Evolutionary conservation across 1,140 invertebrate species (phyloP), one percentile per base, ranked within the genome.

Genomic region (Chironomus striatipennis): DNA sequence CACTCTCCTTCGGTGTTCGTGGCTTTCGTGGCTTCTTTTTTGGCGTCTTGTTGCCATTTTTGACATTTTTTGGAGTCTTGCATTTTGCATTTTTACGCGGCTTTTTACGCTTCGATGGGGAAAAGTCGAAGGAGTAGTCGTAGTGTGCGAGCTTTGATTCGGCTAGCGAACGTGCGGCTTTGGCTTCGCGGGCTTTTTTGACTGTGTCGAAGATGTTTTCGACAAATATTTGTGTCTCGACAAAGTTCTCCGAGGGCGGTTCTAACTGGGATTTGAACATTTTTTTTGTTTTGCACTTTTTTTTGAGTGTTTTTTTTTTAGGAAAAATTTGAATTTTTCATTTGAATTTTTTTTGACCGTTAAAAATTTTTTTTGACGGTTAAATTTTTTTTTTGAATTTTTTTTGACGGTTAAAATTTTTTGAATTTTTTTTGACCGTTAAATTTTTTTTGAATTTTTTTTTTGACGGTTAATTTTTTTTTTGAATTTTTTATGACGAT

Each of bases 1-100:
- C n/a, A 5, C 24, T 34, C 2, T 67, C 64, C 17, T 67, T 67
- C 7, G 64, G 64, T 2, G 64, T 67, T 17, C 64, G n/a, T 67
- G n/a, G 64, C n/a, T 67, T 67, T 67, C 64, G 64, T 20, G 12
- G 64, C 17, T 67, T 67, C 17, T 18, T 67, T 67, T 67, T 67
- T 8, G 64, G 12, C 7, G 64, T 15, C n/a, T n/a, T 67, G 64
- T 67, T 67, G 15, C 8, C 5, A 34, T 1, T 34, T 5, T 34
- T 34, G 24, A 1, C 24, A 34, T 34, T 34, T 20, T 67, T 67
- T 20, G 64, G 12, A 15, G 7, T 7, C 64, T 67, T 67, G 3
- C 5, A 9, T 8, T 67, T 67, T 8, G 64, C 18, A 67, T 67
- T 67, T 8, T 67, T 67, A 2, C 64, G 64, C 4, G 64, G 1